Conservation (phyloP, 2,113 vertebrate species). For the Oreotrochilus melanogaster region DNA sequence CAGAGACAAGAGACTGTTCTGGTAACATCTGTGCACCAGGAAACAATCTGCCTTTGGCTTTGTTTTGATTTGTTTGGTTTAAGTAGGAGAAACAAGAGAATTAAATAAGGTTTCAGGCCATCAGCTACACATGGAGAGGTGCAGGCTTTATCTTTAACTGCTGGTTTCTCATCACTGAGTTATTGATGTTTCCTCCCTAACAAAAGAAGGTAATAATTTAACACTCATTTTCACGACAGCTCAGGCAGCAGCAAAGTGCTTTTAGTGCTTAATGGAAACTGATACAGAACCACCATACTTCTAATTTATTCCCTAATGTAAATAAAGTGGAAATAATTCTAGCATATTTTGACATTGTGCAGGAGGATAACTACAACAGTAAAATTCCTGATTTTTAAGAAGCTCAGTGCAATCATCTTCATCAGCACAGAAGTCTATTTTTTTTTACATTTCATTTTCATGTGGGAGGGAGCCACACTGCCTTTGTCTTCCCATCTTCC, state of each 20-base stretch:
- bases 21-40: fast-evolving
- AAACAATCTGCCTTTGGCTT: neutral
- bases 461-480: neutral
- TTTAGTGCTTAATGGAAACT: neutral
- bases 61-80: neutral
- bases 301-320: neutral
- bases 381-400: neutral
- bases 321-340: neutral
- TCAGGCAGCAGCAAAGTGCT: neutral
- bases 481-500: neutral
- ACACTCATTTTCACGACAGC: neutral
- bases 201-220: neutral
- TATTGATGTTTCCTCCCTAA: neutral
- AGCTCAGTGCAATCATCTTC: neutral
- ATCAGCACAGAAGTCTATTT: neutral
- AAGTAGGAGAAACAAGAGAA: neutral
- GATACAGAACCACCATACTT: neutral
- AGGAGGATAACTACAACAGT: neutral
- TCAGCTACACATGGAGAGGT: neutral
- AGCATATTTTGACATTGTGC: neutral
- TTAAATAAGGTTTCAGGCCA: neutral
- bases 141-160: neutral
- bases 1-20: neutral
- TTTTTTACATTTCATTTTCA: neutral
- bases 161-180: neutral